Base-by-base conservation (phyloP, 2,888 invertebrate species). In the Drosophila siamana region DNA sequence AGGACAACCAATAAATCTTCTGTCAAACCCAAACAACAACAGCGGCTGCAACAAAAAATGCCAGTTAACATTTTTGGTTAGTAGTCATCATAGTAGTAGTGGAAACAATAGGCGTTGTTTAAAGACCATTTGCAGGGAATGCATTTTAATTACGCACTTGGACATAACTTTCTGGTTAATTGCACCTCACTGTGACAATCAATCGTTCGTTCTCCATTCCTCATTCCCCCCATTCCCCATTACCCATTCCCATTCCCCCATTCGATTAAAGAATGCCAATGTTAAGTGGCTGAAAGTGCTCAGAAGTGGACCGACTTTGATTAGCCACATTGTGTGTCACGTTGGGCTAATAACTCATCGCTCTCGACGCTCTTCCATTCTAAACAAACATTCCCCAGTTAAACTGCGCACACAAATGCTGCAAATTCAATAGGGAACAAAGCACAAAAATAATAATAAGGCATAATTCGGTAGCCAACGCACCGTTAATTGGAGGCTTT, bases 1-100 rank as follows among this genome's bases (percentile, higher is more conserved):
- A 76, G 87, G 88, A 87, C 89, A 89, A 76, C 77, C 69, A 79
- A 90, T 90, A 89, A 90, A 90, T 90, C 90, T 87, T 81, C 44
- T 67, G 71, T 74, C 83, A 75, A 41, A 69, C 52, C 80, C 65
- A 11, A 54, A 41, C 16, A 15, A 0, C 26, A 16, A 38, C 22
- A 7, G 24, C 19, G 3, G 19, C 19, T 2, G 19, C 19, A 19
- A 1, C 28, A 33, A 22, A n/a, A 51, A 46, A 69, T 66, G 88
- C 63, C 71, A 80, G 85, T 89, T 89, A 82, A 87, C 83, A 85
- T 83, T 64, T 30, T 52, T 62, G 65, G 36, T 38, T 38, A 55
- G 79, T 86, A 73, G 83, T 82, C 60, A n/a, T n/a, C n/a, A n/a
- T n/a, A n/a, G 56, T 57, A 54, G 64, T 43, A 46, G 16, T 7